phyloP scores from a whole-genome alignment of 2,888 invertebrate species.

The Tiphia femorata region DNA sequence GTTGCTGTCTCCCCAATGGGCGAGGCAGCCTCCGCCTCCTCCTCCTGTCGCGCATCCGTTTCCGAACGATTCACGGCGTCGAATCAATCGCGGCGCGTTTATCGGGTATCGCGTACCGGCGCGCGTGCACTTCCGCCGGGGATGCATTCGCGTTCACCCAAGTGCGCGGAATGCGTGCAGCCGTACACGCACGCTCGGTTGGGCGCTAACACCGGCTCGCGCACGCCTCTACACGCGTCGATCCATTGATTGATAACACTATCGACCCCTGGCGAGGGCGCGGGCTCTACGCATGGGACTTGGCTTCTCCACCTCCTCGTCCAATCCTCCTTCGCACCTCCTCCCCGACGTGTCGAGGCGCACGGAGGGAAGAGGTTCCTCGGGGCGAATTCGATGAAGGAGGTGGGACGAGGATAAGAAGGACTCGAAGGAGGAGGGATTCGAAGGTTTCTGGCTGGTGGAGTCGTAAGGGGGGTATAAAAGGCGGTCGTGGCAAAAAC shows the following conservation, averaged over 20 bases:
- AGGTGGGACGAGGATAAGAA: slow-evolving; percentile 5
- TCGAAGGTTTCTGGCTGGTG: too few species aligned
- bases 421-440: slow-evolving; percentile 1
- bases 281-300: too few species aligned
- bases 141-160: slow-evolving; percentile 17
- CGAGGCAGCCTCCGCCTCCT: too few species aligned
- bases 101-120: slow-evolving; percentile 29
- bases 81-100: slow-evolving; percentile 22
- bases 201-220: not conserved
- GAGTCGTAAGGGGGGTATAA: slow-evolving; percentile 31
- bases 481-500: slow-evolving; percentile 49
- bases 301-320: not conserved
- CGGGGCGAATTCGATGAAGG: slow-evolving; percentile 1
- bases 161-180: slow-evolving; percentile 15
- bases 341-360: not conserved
- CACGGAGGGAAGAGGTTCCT: not conserved
- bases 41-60: not conserved
- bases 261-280: slow-evolving; percentile 24
- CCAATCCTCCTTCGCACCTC: not conserved
- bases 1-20: too few species aligned
- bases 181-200: not conserved
- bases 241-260: slow-evolving; percentile 56
- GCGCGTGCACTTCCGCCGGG: slow-evolving; percentile 21
- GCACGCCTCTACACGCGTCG: slow-evolving; percentile 26
- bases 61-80: slow-evolving; percentile 28